phyloP scores from a whole-genome alignment of 2,797 vertebrate species.

The Gallirallus australis region DNA sequence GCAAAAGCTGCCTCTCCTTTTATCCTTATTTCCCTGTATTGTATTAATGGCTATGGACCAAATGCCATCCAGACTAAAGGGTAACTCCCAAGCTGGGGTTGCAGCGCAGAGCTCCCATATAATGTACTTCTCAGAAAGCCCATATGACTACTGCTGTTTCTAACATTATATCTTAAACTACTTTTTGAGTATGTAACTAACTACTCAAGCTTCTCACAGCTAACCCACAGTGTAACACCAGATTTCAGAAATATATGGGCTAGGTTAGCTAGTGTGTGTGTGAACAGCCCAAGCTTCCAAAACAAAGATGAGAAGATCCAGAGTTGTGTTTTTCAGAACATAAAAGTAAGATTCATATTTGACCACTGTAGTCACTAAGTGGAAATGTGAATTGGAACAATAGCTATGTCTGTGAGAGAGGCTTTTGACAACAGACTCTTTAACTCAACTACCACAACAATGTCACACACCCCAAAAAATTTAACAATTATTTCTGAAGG shows the following conservation, averaged over 20 bases:
- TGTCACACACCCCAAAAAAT: not conserved
- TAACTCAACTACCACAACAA: not conserved
- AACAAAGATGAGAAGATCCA: not conserved
- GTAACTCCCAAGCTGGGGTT: not conserved
- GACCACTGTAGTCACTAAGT: not conserved
- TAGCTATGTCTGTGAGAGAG: not conserved
- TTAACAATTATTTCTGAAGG: not conserved
- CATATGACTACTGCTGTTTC: not conserved
- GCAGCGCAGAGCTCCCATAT: not conserved
- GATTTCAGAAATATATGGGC: accelerated
- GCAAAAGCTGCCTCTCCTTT: not conserved
- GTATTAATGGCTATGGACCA: not conserved
- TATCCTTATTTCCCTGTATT: not conserved
- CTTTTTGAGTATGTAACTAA: not conserved
- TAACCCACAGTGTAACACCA: not conserved
- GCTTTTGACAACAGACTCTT: not conserved
- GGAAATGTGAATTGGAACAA: not conserved
- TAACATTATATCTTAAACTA: not conserved
- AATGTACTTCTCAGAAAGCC: not conserved
- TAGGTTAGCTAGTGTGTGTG: too few relatives aligned
- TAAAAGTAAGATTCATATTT: not conserved
- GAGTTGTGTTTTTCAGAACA: not conserved
- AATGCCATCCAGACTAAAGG: not conserved
- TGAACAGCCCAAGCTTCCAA: not conserved
- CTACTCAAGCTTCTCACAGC: not conserved